Base-by-base conservation (phyloP, 2,113 vertebrate species). In the Pachypanchax playfairii region DNA sequence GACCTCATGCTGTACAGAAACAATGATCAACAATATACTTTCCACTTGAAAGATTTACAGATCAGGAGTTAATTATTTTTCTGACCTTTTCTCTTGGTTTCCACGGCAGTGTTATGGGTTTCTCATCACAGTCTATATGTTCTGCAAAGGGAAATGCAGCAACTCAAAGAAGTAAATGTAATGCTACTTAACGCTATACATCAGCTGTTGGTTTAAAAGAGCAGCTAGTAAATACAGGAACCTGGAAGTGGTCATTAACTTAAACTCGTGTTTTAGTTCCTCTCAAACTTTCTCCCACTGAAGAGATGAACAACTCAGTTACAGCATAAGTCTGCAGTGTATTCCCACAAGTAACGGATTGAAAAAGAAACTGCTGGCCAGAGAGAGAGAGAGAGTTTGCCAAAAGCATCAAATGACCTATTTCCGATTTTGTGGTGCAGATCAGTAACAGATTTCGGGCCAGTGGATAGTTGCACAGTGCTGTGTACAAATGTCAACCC, bases 361-460 rank as follows among this genome's bases (percentile, higher is more conserved):
- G 49, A 80, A 78, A 80, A 80, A 65, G 54, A 73, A 65, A 64
- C 61, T 25, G 48, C 79, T 65, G 71, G 69, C 58, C 75, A 70
- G 28, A 65, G 25, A 54, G 50, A 44, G 49, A 46, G 64, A 49
- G 63, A 29, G 39, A 50, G 58, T 77, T 78, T 49, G 71, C 75
- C 75, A 82, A 65, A 49, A 73, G 70, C 65, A 51, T 68, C 60
- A 64, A 61, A 51, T 36, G 85, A 83, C 79, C 79, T 77, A 82
- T 68, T 82, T 88, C 77, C 52, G 43, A 70, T 85, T 75, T 75
- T 62, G 67, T n/a, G 55, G 72, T 51, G 8, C 55, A 28, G 69
- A 77, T 83, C 73, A 33, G 64, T 73, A 71, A 71, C 75, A 79
- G 58, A 36, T 83, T 78, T 78, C 67, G 69, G 70, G 64, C 59